Conservation (phyloP, 2,113 vertebrate species). For the Erythrocebus patas region DNA sequence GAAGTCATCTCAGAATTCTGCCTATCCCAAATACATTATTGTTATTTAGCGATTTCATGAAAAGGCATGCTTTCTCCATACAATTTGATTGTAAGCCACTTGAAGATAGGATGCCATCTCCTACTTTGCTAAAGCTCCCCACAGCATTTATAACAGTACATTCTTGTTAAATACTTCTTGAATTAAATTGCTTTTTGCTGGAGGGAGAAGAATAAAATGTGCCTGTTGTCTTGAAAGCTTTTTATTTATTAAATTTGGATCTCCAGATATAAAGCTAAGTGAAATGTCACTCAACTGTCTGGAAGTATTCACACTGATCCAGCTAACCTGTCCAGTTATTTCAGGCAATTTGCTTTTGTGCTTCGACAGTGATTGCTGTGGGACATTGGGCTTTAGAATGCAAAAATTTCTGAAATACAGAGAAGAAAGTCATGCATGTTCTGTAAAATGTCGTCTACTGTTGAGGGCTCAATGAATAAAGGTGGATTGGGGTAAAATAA, state of each 20-base stretch:
- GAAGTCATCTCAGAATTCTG: not conserved
- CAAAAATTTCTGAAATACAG: not conserved
- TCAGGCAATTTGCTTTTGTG: slow-evolving; percentile 46
- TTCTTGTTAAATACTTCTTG: slow-evolving; percentile 30
- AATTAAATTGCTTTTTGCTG: slow-evolving; percentile 34
- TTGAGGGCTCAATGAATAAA: not conserved
- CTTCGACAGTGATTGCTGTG: slow-evolving; percentile 37
- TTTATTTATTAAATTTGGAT: slow-evolving; percentile 50
- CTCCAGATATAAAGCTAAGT: slow-evolving; percentile 50
- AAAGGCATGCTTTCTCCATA: not conserved
- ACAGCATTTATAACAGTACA: not conserved
- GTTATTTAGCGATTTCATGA: not conserved
- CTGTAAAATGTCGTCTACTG: not conserved
- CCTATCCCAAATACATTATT: not conserved
- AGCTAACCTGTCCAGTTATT: slow-evolving; percentile 35
- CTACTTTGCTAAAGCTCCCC: not conserved
- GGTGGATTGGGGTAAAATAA: not conserved
- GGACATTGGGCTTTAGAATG: slow-evolving; percentile 32
- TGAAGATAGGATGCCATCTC: not conserved
- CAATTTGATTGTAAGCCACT: not conserved
- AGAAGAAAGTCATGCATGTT: not conserved
- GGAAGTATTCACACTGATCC: not conserved
- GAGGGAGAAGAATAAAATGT: slow-evolving; percentile 43
- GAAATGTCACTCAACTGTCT: slow-evolving; percentile 47
- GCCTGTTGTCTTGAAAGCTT: slow-evolving; percentile 4